Conservation (phyloP, 2,797 vertebrate species). For the Cephalopachus bancanus region DNA sequence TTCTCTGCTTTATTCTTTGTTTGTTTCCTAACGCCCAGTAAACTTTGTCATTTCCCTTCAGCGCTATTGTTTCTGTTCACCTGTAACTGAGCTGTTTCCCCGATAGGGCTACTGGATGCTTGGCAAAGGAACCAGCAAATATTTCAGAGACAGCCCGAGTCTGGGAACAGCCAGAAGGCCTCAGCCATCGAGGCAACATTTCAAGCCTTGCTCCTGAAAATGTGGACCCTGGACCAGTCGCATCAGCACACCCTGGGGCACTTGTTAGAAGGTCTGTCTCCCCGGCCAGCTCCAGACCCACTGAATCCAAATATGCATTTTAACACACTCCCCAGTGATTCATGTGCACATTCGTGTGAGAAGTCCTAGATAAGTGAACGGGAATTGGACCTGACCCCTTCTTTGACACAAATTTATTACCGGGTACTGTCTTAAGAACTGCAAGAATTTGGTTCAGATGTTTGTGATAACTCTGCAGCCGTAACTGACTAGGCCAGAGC, state of each 20-base stretch:
- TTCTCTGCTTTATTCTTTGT: background rate
- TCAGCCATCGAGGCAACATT: background rate
- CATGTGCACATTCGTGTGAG: background rate
- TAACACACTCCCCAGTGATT: background rate
- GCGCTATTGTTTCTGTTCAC: constrained; percentile 13
- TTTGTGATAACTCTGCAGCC: background rate
- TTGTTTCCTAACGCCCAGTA: background rate
- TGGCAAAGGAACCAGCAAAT: background rate
- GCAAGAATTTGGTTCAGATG: background rate
- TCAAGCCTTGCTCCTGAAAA: background rate
- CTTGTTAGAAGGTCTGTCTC: background rate
- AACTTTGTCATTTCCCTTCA: background rate
- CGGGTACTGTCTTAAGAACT: constrained; percentile 14
- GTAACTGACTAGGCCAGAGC: background rate
- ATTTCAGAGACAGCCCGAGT: background rate
- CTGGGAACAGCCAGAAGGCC: background rate
- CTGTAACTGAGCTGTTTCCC: background rate
- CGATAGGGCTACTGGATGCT: background rate
- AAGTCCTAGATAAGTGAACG: constrained; percentile 59
- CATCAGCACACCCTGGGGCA: background rate
- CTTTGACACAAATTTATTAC: constrained; percentile 35
- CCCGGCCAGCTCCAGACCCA: background rate
- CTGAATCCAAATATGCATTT: background rate
- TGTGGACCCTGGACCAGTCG: background rate
- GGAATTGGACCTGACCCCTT: background rate